Conservation (phyloP, 2,113 vertebrate genomes). For the Rhegmatorhina hoffmannsi region DNA sequence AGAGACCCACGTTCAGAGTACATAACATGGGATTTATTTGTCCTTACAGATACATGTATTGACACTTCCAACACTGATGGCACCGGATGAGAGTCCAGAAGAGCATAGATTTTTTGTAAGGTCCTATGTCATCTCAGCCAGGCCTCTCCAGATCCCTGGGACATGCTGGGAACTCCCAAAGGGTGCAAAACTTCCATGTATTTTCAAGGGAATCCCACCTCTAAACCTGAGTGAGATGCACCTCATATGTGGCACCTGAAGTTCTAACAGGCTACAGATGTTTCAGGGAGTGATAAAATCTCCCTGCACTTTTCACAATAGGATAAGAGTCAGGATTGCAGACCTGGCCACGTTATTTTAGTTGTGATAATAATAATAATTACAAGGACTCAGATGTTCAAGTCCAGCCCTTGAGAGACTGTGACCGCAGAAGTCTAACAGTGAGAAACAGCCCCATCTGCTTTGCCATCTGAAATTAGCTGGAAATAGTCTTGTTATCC, state of each 20-base stretch:
- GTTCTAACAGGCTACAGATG: neutral
- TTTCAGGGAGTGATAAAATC: neutral
- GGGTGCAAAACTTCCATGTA: rapidly evolving
- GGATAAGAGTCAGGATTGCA: neutral
- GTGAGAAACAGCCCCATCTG: constrained; percentile 54
- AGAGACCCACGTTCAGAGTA: neutral
- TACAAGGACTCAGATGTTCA: constrained; percentile 4
- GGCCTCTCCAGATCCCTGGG: neutral
- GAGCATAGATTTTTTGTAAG: neutral
- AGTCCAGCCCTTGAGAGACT: constrained; percentile 36
- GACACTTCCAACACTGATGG: neutral
- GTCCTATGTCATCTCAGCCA: neutral
- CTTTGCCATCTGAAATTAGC: constrained; percentile 59
- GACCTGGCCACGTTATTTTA: neutral
- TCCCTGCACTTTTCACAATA: neutral
- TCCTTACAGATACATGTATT: rapidly evolving
- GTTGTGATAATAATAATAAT: neutral
- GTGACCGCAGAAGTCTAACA: constrained; percentile 50
- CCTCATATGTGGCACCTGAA: rapidly evolving
- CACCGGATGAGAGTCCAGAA: neutral
- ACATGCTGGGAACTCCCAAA: neutral
- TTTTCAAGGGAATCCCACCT: neutral
- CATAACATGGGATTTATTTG: neutral
- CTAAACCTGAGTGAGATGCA: neutral
- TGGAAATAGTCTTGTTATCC: constrained; percentile 52